Percentiles rank a stretch among this genome's conserved stretches.
These are phyloP conservation scores for Trachemys scripta DNA, from an alignment of 2,113 vertebrate species.

Conservation along the genomic window DNA sequence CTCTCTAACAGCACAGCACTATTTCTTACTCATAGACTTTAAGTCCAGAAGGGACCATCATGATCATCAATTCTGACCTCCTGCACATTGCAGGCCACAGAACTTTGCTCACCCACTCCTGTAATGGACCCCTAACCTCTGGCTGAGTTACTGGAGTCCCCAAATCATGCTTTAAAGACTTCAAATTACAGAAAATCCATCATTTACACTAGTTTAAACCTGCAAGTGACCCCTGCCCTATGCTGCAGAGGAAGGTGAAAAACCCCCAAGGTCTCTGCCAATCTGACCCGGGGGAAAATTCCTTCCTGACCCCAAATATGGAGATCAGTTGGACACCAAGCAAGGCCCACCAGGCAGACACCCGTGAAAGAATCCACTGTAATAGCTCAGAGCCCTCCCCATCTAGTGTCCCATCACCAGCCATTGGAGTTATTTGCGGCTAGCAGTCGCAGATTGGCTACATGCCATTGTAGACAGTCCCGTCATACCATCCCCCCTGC, in stretches of 20 bases:
- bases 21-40: background rate
- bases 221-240: background rate
- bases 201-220: background rate
- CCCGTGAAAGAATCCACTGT: background rate
- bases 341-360: background rate
- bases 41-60: background rate
- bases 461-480: background rate
- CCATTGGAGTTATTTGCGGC: background rate
- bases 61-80: background rate
- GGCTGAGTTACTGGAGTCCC: background rate
- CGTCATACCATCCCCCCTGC: too few relatives aligned
- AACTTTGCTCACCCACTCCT: background rate
- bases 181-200: background rate
- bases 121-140: background rate
- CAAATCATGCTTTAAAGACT: background rate
- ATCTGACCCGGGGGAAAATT: too few relatives aligned
- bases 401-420: background rate
- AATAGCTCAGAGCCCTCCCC: background rate
- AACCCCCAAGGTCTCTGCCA: background rate
- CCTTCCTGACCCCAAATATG: background rate
- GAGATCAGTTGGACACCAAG: background rate
- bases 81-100: background rate
- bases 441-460: background rate
- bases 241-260: background rate
- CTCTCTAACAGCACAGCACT: background rate